Evolutionary conservation across 2,888 invertebrate genomes (phyloP).

Genomic region (Tinea pellionella): DNA sequence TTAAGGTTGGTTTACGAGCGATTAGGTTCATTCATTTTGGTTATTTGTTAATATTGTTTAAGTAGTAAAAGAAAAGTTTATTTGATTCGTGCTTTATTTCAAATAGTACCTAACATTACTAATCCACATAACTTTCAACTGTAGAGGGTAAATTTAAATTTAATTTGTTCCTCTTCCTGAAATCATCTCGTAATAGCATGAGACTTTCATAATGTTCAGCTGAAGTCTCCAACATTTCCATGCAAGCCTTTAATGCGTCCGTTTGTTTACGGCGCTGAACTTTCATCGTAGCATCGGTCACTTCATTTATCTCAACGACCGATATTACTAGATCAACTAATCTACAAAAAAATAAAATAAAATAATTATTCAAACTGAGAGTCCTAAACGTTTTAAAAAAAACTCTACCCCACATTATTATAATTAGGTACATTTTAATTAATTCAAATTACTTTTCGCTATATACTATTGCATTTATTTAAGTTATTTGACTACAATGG

Average conservation of each 20-base stretch:
- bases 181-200: slow-evolving; percentile 42
- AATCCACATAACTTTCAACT: background rate
- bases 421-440: no score
- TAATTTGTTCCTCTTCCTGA: slow-evolving; percentile 29
- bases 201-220: slow-evolving; percentile 53
- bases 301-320: slow-evolving; percentile 40
- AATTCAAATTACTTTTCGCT: no score
- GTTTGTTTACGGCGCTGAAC: slow-evolving; percentile 40
- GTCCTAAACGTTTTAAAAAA: no score
- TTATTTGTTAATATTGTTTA: no score
- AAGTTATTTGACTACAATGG: no score
- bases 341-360: slow-evolving; percentile 23
- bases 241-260: slow-evolving; percentile 38
- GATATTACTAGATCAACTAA: slow-evolving; percentile 52
- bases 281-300: slow-evolving; percentile 38
- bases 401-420: no score
- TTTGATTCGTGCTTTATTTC: no score
- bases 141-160: background rate
- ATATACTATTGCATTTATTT: no score
- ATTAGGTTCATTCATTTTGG: no score
- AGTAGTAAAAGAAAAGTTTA: no score
- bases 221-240: slow-evolving; percentile 44
- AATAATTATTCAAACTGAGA: no score
- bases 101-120: no score
- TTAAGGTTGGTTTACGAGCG: background rate